Base-by-base conservation (phyloP, 2,113 vertebrate genomes). In the Merops nubicus region DNA sequence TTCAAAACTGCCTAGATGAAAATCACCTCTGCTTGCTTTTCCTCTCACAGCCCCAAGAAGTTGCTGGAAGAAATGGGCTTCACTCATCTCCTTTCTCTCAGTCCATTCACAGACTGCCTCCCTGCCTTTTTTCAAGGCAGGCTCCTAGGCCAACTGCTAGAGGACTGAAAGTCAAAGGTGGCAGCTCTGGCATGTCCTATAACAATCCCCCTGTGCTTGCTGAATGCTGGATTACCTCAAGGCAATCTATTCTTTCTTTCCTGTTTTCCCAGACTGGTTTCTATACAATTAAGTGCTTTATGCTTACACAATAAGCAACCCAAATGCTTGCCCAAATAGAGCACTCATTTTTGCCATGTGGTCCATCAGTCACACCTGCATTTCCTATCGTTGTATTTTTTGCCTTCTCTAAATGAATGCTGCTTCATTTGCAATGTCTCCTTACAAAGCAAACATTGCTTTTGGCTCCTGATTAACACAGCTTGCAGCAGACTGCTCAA, bases 241-340 rank as follows among this genome's bases (percentile, higher is more conserved):
- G 15, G 40, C 25, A 53, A 45, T 8, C 74, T 4, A 0, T 90
- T 89, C 45, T 62, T 91, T 82, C 85, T 92, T 88, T 88, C 54
- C 79, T 95, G 78, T 83, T 95, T 95, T 88, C 80, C 88, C 15
- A 3, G 92, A 45, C 63, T 62, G 13, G 25, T 80, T 90, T 90
- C 91, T 88, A 74, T 83, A 85, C 53, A 90, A n/a, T 63, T n/a
- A 68, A 48, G 15, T 43, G 8, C 45, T 76, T 90, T 62, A 64
- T 45, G 64, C 40, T 90, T 69, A 76, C 36, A 83, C 82, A 94
- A 76, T 42, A 62, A 85, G 47, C 79, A 91, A 15, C 45, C 16
- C 56, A 63, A 50, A 5, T 6, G 8, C 33, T 84, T 85, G 63
- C 56, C 64, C 62, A 79, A 88, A 69, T 57, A 29, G 40, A 62